Evolutionary conservation across 1,140 invertebrate species (phyloP), one percentile per base, ranked within the genome.

Genomic region (Yoshiicerus persimilis): DNA sequence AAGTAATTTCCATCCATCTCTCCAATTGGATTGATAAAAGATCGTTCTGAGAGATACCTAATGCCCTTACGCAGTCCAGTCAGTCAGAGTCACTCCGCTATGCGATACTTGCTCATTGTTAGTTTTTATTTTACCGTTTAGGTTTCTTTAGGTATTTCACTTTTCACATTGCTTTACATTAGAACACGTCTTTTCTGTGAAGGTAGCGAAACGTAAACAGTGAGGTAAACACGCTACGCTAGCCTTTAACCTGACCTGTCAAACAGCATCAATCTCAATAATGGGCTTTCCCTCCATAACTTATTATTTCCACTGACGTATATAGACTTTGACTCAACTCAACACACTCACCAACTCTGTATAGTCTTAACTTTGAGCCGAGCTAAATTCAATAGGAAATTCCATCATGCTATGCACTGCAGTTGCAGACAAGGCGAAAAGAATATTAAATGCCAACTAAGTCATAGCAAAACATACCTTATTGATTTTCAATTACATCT

Each of bases 401-500:
- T 77, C 70, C 70, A 77, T 77, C 70, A 38, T 77, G 13, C 3
- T n/a, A 36, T 34, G 11, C 11, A n/a, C n/a, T n/a, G n/a, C n/a
- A n/a, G n/a, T n/a, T n/a, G n/a, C n/a, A n/a, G 41, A 11, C 41
- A 47, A 47, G 41, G 2, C 23, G 30, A 70, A 70, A 30, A 27
- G 8, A 70, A 27, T 25, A 27, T 3, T 27, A 13, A 70, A 30
- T 30, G 64, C 64, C 64, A 77, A 30, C 27, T 77, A 77, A 77
- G 30, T 77, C 70, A 77, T 36, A 77, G 32, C 5, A 77, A 8
- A 77, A 8, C 30, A 77, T 36, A 66, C n/a, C 23, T 25, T 25
- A 77, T 77, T 36, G 70, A 77, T 77, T 77, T 77, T 77, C 70
- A 77, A 77, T 77, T 77, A 77, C 70, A 77, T 77, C 70, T 77